Evolutionary conservation across 2,888 invertebrate genomes (phyloP), one percentile per base, ranked within the genome.

Genomic region (Synanthedon tipuliformis): DNA sequence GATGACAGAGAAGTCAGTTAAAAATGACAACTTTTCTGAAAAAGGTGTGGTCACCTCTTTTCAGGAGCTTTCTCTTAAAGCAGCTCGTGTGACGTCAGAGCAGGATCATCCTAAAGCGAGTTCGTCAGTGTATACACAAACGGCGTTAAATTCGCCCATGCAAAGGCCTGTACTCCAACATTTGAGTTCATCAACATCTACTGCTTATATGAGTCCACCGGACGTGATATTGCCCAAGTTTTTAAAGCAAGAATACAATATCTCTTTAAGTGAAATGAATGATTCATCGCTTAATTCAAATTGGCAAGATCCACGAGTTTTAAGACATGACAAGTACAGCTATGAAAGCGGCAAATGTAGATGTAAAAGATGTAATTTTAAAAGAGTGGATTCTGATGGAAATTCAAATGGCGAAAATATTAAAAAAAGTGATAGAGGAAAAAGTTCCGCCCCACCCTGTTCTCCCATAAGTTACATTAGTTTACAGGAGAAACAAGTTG

Each of bases 161-260:
- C 64, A 69, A 41, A 72, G 75, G 59, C 84, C 84, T 4, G 61
- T 73, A 5, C 74, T 75, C 56, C 65, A 77, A 56, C 85, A 83
- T 53, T 81, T 87, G 78, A 86, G 86, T 60, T 87, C 88, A 12
- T 86, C 88, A 2, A 85, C 86, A 12, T 88, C 88, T 3, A 88
- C 88, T 10, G 78, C 87, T 0, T 88, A 88, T 57, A 79, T 88
- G 86, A 88, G 88, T 57, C 88, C 88, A 5, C 88, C 88, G 48
- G 88, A 88, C 56, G 62, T 78, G 57, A 71, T 88, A 11, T 58
- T 83, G 53, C 87, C 87, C 0, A 69, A 68, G 56, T 79, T 68
- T 59, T 60, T 85, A 45, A 77, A 59, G 64, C 62, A 62, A 16
- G 63, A 68, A 3, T 45, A 45, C 15, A 45, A n/a, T 7, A n/a